Conservation (phyloP, 2,888 invertebrate species). For the Crossocerus cetratus region DNA sequence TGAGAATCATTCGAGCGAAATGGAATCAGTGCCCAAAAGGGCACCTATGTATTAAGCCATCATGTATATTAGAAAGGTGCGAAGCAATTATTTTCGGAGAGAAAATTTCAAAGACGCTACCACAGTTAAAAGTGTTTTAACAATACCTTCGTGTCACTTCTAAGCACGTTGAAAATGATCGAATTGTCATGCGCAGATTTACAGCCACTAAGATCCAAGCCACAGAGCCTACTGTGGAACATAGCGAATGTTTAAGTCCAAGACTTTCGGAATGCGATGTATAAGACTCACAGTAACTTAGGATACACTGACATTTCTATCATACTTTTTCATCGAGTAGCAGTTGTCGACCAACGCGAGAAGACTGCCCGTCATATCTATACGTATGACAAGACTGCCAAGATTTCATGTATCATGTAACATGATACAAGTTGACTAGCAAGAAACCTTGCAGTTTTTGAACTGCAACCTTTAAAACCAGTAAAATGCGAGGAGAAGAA, state of each 20-base stretch:
- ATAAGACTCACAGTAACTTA: constrained; percentile 39
- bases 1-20: constrained; percentile 9
- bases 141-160: constrained; percentile 44
- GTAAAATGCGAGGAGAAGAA: constrained; percentile 44
- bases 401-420: constrained; percentile 46
- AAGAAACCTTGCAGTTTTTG: constrained; percentile 46
- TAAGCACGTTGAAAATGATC: constrained; percentile 24
- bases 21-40: no score
- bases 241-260: constrained; percentile 47
- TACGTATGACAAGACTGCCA: constrained; percentile 59
- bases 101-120: background rate
- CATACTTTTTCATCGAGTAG: constrained; percentile 55
- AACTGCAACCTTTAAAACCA: constrained; percentile 35
- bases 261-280: constrained; percentile 21
- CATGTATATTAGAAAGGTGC: background rate
- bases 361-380: constrained; percentile 65
- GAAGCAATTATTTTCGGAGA: background rate
- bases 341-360: constrained; percentile 53
- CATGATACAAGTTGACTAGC: constrained; percentile 43
- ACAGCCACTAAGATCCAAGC: constrained; percentile 18
- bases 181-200: background rate
- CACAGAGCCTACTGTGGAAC: constrained; percentile 23
- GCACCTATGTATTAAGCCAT: no score
- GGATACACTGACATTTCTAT: constrained; percentile 53
- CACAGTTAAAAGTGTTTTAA: constrained; percentile 33